Conservation (phyloP, 2,888 invertebrate species). For the Lordiphosa fenestrarum region DNA sequence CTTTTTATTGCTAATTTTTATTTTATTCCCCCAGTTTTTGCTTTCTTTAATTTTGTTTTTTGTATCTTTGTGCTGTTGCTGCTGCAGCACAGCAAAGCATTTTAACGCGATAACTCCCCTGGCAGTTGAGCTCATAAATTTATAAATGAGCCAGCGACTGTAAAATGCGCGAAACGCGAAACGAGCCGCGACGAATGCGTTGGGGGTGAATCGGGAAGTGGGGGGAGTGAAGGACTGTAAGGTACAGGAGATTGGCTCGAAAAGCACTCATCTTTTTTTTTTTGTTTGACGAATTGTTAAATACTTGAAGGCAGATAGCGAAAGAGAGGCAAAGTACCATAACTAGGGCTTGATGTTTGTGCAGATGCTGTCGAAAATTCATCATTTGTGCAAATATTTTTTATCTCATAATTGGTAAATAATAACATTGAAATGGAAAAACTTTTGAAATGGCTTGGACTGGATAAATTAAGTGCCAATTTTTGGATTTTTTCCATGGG, state of each 20-base stretch:
- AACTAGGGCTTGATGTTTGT: constrained; percentile 15
- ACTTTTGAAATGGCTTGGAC: too few relatives aligned
- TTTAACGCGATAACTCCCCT: constrained; percentile 74
- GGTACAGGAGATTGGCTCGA: constrained; percentile 29
- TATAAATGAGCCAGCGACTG: constrained; percentile 73
- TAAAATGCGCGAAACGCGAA: constrained; percentile 55
- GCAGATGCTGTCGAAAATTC: too few relatives aligned
- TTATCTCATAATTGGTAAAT: too few relatives aligned
- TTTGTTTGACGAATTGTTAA: constrained; percentile 5
- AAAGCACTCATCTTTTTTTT: constrained; percentile 42
- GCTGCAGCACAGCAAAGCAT: constrained; percentile 49
- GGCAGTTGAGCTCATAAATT: constrained; percentile 74
- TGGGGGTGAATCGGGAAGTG: constrained; percentile 18
- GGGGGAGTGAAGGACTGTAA: constrained; percentile 1
- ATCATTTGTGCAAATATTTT: too few relatives aligned
- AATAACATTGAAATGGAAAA: too few relatives aligned
- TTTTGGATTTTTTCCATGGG: too few relatives aligned
- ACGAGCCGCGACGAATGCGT: constrained; percentile 54
- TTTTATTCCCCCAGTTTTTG: constrained; percentile 43
- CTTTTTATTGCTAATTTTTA: constrained; percentile 76
- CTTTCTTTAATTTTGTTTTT: constrained; percentile 29
- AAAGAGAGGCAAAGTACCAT: constrained; percentile 21
- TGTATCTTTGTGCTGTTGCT: constrained; percentile 50
- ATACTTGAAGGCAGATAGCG: constrained; percentile 20
- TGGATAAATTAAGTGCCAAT: too few relatives aligned